A percentile compares a stretch with the other conserved stretches of the same genome.
phyloP scores from a whole-genome alignment of 2,797 vertebrate species.

The Netta rufina region DNA sequence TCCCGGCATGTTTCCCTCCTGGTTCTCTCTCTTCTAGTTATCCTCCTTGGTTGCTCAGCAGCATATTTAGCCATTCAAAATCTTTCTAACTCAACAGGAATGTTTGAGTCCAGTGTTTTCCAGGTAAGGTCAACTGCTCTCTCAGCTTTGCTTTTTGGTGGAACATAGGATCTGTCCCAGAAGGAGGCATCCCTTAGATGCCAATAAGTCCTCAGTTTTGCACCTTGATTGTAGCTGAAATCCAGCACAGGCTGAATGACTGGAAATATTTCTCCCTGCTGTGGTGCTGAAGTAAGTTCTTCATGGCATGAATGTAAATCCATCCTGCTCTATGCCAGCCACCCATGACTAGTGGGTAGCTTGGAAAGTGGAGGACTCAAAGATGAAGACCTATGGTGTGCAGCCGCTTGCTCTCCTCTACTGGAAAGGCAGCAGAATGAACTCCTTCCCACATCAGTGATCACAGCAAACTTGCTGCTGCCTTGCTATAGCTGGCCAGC shows the following conservation, averaged over 20 bases:
- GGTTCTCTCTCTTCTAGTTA: not conserved
- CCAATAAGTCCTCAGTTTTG: not conserved
- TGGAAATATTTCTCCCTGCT: not conserved
- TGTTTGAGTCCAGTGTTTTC: not conserved
- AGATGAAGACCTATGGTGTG: not conserved
- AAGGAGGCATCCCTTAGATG: not conserved
- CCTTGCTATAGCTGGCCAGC: not conserved
- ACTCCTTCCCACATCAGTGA: not conserved
- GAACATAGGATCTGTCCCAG: not conserved
- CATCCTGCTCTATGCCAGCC: not conserved
- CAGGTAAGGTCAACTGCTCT: not conserved
- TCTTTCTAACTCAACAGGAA: not conserved
- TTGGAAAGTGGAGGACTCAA: not conserved
- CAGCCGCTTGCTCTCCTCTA: not conserved
- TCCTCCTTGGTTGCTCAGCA: rapidly evolving
- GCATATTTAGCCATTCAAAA: not conserved
- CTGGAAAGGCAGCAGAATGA: not conserved
- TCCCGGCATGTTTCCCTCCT: not conserved
- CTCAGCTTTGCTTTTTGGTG: not conserved
- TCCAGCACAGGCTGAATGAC: not conserved
- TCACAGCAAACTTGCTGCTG: not conserved
- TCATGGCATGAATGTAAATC: not conserved
- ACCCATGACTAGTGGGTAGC: too few species aligned
- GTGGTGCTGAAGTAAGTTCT: not conserved
- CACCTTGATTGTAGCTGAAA: not conserved